Conservation (phyloP, 2,797 vertebrate genomes). For the Crypturellus tataupa region DNA sequence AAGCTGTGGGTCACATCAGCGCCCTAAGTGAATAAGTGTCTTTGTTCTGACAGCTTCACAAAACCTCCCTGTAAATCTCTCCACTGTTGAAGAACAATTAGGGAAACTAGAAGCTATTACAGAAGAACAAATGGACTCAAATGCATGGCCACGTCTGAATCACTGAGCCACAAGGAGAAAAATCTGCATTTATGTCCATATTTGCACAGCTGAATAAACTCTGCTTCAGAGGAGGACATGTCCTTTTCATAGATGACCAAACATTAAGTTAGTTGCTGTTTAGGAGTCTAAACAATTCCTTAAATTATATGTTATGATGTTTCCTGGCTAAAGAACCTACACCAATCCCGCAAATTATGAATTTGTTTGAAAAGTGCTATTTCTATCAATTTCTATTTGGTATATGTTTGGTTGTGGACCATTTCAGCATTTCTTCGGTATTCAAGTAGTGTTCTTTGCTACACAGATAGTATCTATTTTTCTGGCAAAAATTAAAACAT, state of each 20-base stretch:
- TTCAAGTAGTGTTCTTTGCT: neutral
- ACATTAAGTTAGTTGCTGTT: neutral
- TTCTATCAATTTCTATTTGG: neutral
- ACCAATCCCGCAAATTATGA: neutral
- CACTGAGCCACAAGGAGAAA: neutral
- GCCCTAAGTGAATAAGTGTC: neutral
- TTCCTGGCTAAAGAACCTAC: neutral
- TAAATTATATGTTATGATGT: neutral
- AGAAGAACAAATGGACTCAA: neutral
- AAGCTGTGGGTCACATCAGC: neutral
- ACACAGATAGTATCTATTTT: neutral
- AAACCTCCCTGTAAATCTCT: neutral
- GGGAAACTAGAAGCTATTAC: neutral
- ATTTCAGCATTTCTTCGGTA: neutral
- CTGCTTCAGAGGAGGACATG: neutral
- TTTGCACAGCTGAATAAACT: neutral
- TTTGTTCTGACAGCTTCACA: neutral
- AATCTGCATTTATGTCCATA: neutral
- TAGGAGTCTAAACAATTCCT: neutral
- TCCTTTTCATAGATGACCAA: neutral
- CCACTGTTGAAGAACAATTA: neutral
- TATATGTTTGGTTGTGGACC: neutral
- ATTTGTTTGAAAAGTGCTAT: neutral
- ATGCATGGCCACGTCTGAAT: neutral
- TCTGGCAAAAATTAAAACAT: neutral